Evolutionary conservation across 2,888 invertebrate species (phyloP).

Genomic region (Polia nebulosa): DNA sequence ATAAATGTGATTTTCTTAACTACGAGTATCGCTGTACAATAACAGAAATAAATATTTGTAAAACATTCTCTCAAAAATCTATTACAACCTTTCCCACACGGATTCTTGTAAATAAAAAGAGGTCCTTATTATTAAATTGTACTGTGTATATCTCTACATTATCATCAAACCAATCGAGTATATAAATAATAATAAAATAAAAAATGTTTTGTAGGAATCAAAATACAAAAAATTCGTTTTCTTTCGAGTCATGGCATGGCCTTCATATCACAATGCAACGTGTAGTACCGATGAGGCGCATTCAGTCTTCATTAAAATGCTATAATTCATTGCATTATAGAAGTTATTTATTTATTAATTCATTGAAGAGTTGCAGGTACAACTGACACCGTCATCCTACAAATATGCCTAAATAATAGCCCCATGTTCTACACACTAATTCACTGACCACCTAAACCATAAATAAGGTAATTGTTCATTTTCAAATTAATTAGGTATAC

Average conservation of each 20-base stretch:
- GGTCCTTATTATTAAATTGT: slow-evolving; percentile 10
- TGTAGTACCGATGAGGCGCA: slow-evolving; percentile 25
- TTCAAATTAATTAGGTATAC: slow-evolving; percentile 12
- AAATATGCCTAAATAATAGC: slow-evolving; percentile 22
- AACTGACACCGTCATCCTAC: slow-evolving; percentile 15
- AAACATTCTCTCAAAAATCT: slow-evolving; percentile 24
- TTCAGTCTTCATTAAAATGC: slow-evolving; percentile 62
- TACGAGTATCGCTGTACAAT: neutral
- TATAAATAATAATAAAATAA: slow-evolving; percentile 1
- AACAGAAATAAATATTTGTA: slow-evolving; percentile 32
- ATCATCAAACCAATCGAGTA: neutral
- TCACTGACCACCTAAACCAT: slow-evolving; percentile 35
- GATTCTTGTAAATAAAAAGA: slow-evolving; percentile 11
- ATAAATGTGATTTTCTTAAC: slow-evolving; percentile 27
- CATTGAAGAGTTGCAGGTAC: slow-evolving; percentile 20
- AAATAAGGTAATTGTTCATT: slow-evolving; percentile 3
- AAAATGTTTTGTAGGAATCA: neutral
- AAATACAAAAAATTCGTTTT: slow-evolving; percentile 16
- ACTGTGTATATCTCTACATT: neutral
- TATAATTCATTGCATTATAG: too few species aligned
- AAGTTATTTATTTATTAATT: too few species aligned
- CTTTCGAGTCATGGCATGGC: slow-evolving; percentile 46
- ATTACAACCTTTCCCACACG: slow-evolving; percentile 9
- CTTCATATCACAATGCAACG: slow-evolving; percentile 56
- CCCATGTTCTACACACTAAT: slow-evolving; percentile 43